These are phyloP conservation scores for Apotomis betuletana DNA, from an alignment of 2,888 invertebrate genomes.

Conservation along the genomic window DNA sequence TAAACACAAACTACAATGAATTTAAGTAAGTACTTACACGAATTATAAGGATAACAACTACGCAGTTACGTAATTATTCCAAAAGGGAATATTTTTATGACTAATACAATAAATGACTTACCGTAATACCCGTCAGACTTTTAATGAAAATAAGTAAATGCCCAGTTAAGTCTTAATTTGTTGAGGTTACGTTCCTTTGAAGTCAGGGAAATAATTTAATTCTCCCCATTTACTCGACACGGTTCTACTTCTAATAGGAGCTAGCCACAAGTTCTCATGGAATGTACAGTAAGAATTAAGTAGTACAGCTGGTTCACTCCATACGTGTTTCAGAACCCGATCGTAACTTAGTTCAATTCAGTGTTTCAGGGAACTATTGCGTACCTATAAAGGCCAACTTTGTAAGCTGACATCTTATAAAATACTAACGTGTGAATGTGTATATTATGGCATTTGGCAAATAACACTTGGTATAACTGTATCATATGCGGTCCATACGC, in stretches of 20 bases:
- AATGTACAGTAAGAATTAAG: constrained; percentile 10
- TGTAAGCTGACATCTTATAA: too few relatives aligned
- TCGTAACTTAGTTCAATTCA: background rate
- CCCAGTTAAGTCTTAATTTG: background rate
- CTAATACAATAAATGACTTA: too few relatives aligned
- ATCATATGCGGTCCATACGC: too few relatives aligned
- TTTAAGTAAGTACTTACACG: too few relatives aligned
- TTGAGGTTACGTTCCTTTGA: constrained; percentile 16
- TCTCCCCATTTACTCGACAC: constrained; percentile 16
- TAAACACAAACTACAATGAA: too few relatives aligned
- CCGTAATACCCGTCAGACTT: background rate
- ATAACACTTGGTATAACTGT: too few relatives aligned
- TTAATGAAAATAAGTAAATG: background rate
- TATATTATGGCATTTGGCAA: too few relatives aligned
- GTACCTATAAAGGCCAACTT: too few relatives aligned
- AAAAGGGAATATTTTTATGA: too few relatives aligned
- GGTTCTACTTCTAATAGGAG: constrained; percentile 12
- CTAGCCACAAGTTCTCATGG: constrained; percentile 19
- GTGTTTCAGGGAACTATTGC: background rate
- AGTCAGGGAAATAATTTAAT: constrained; percentile 27
- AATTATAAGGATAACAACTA: too few relatives aligned
- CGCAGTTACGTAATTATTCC: too few relatives aligned
- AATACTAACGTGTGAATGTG: too few relatives aligned
- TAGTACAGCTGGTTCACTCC: constrained; percentile 3
- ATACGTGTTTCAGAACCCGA: background rate